Percentiles rank a stretch among this genome's conserved stretches.
These are phyloP conservation scores for Cydia fagiglandana DNA, from an alignment of 1,140 invertebrate genomes.

Conservation along the genomic window DNA sequence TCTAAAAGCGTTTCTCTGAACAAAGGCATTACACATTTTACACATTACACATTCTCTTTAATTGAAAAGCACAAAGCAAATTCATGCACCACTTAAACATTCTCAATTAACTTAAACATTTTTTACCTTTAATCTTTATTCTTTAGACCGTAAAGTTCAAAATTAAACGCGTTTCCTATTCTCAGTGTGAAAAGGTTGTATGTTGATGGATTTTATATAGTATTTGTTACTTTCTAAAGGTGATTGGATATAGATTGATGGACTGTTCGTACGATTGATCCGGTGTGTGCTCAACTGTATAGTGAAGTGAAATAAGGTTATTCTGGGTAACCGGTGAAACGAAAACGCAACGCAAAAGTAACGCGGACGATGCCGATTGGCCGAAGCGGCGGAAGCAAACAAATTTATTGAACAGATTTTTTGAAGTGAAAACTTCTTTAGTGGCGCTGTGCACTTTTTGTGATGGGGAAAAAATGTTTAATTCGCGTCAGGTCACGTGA, in stretches of 20 bases:
- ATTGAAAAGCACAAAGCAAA: slow-evolving; percentile 6
- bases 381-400: too few species aligned
- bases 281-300: slow-evolving; percentile 9
- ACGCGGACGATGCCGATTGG: too few species aligned
- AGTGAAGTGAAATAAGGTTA: slow-evolving; percentile 2
- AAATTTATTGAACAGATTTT: too few species aligned
- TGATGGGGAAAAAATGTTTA: too few species aligned
- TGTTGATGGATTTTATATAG: neutral
- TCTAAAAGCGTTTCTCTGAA: neutral
- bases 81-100: neutral
- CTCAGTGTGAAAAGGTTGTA: neutral
- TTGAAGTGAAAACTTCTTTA: too few species aligned
- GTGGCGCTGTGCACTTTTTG: too few species aligned
- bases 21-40: neutral
- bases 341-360: neutral
- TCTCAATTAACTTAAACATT: neutral
- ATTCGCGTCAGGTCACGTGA: too few species aligned
- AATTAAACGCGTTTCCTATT: neutral
- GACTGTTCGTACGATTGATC: neutral
- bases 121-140: neutral
- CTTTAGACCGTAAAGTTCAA: neutral
- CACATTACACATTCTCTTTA: neutral
- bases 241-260: neutral
- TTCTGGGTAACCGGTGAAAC: neutral
- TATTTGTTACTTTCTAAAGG: neutral